Evolutionary conservation across 2,113 vertebrate genomes (phyloP), one percentile per base, ranked within the genome.

Genomic region (Lasiurus cinereus): DNA sequence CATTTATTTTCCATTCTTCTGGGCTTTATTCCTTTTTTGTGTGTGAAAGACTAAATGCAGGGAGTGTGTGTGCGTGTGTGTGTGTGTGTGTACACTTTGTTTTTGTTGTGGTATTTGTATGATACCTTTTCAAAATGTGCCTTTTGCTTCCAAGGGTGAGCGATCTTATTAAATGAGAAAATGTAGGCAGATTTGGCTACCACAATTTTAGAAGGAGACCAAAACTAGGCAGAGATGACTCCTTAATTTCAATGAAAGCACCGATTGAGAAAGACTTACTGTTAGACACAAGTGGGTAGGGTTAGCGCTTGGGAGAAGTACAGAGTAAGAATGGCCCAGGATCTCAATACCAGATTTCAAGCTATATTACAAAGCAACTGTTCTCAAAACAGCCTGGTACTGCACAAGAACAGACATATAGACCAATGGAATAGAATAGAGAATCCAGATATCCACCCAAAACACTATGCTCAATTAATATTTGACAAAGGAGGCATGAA

Each of bases 91-190:
- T 29, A 13, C 8, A 8, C 8, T 56, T 85, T 64, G 43, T 54
- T 85, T 84, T 54, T 78, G 16, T 77, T 83, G 24, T 36, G 14
- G 29, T 56, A 15, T 46, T 83, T 74, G 6, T 83, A 72, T 10
- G 8, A n/a, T 46, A 19, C 43, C 52, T 87, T 92, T 59, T 94
- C 33, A 43, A 43, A 70, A 77, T 1, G 0, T 74, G 43, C 67
- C 13, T 89, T 88, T 79, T 93, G 84, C 36, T 83, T 83, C 95
- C 13, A 86, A 33, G 43, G 18, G 8, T 64, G 48, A 87, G 19
- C 80, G 70, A 66, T 76, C 13, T 62, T 48, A 72, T 73, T 92
- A 76, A 36, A 24, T 82, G 29, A 83, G 56, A 33, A 82, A 27
- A 64, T 83, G 83, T 92, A 86, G 74, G 36, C 29, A 83, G 14